These are phyloP conservation scores for Chrysolina haemoptera DNA, from an alignment of 2,888 invertebrate species.

Conservation along the genomic window DNA sequence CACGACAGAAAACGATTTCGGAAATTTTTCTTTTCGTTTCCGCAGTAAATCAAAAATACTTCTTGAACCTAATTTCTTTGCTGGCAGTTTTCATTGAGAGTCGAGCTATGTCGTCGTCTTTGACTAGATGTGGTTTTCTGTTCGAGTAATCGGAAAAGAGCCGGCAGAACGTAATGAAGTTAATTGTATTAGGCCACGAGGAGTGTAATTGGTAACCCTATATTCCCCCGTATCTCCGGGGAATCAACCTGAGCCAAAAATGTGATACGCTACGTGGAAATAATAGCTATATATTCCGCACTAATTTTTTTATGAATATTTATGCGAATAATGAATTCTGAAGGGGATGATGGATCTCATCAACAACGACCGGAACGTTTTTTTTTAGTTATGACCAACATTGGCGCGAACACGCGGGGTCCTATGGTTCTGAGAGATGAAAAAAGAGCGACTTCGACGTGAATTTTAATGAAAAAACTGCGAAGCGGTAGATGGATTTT, in stretches of 20 bases:
- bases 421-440: neutral
- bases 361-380: neutral
- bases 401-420: neutral
- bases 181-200: constrained; percentile 60
- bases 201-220: constrained; percentile 63
- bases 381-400: constrained; percentile 13
- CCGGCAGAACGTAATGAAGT: constrained; percentile 57
- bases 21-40: constrained; percentile 16
- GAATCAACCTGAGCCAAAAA: constrained; percentile 56
- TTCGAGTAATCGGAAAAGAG: constrained; percentile 52
- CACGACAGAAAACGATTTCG: constrained; percentile 6
- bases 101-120: constrained; percentile 1
- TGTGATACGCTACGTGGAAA: constrained; percentile 45
- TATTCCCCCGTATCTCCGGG: constrained; percentile 52
- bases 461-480: constrained; percentile 15
- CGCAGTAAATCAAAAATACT: constrained; percentile 21
- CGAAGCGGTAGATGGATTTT: neutral
- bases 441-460: neutral
- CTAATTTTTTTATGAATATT: constrained; percentile 26
- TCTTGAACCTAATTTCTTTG: constrained; percentile 16
- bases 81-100: neutral
- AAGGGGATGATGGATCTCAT: constrained; percentile 18
- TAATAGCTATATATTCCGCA: constrained; percentile 12
- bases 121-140: constrained; percentile 37
- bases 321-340: constrained; percentile 20